Base-by-base conservation (phyloP, 2,113 vertebrate species). In the Myrmophylax atrothorax region DNA sequence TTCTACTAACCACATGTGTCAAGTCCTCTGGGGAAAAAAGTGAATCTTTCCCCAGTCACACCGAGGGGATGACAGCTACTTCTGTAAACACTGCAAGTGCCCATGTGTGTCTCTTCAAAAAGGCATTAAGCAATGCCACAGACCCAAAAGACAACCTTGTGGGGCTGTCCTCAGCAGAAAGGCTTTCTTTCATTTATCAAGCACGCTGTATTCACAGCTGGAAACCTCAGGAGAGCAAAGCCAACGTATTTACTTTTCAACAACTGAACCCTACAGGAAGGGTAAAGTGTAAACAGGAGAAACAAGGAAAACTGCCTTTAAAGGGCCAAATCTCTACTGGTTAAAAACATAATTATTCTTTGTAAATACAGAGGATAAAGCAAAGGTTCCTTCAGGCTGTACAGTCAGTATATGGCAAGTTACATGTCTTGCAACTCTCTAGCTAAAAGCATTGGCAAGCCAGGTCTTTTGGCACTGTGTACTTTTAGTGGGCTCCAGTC, bases 371-470 rank as follows among this genome's bases (percentile, higher is more conserved):
- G 29, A 84, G 55, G 55, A 90, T 50, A 84, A 86, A 92, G 35
- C 55, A 92, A 73, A 93, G 62, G 40, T 86, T 96, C 91, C 89
- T 89, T 67, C 72, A 74, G 88, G 93, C 88, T 93, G 63, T 25
- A 60, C 4, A 75, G 59, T 37, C 40, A 53, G 35, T 73, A 56
- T 12, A 94, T 10, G 42, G 58, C 81, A 95, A 84, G 62, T 37
- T 72, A 37, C 23, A 31, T 8, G 35, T 47, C 84, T 80, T 25
- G 10, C 55, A 93, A 69, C 23, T 29, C 8, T 1, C 49, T 40
- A 85, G 53, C 67, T 82, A 59, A 89, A 76, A 68, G 47, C 0
- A 0, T 1, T 87, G 77, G 80, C 63, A 90, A 88, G 60, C 72
- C 20, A 73, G 20, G 64, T 81, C 90, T 86, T 91, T 25, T 52